These are phyloP conservation scores for Callyntrura guangdongensis DNA, from an alignment of 2,888 invertebrate genomes.

Conservation along the genomic window DNA sequence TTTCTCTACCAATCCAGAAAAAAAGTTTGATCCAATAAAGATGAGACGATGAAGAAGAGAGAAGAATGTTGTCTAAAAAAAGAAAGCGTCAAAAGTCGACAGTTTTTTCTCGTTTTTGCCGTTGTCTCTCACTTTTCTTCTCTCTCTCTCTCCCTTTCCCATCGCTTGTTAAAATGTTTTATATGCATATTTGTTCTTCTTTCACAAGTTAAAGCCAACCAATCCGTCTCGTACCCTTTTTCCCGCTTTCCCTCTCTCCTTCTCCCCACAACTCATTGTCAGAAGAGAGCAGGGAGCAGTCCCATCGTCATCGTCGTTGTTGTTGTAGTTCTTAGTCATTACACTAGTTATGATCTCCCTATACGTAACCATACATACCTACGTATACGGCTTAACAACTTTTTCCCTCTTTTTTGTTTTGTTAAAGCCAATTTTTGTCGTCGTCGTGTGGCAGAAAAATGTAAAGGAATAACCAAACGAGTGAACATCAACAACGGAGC, in stretches of 20 bases:
- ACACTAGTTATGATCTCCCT: constrained; percentile 35
- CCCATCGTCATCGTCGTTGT: constrained; percentile 7
- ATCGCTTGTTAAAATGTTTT: constrained; percentile 25
- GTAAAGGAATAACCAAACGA: too few relatives aligned
- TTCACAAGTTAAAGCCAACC: constrained; percentile 68
- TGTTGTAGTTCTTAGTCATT: constrained; percentile 47
- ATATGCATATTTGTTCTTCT: constrained; percentile 65
- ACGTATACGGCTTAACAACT: constrained; percentile 46
- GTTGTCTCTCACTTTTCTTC: neutral
- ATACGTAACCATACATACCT: neutral
- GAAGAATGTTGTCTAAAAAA: constrained; percentile 38
- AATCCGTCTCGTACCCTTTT: constrained; percentile 53
- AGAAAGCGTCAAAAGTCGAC: constrained; percentile 66
- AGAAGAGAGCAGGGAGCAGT: constrained; percentile 3
- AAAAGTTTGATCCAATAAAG: constrained; percentile 77
- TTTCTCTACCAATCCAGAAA: constrained; percentile 4
- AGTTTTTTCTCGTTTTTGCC: constrained; percentile 23
- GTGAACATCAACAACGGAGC: neutral
- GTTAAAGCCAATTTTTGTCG: constrained; percentile 36
- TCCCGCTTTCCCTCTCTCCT: too few relatives aligned
- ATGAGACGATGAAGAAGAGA: constrained; percentile 14
- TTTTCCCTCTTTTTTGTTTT: constrained; percentile 66
- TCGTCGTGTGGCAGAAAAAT: neutral
- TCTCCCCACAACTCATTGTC: too few relatives aligned
- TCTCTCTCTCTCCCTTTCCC: constrained; percentile 4